A percentile compares a stretch with the other conserved stretches of the same genome.
phyloP scores from a whole-genome alignment of 2,888 invertebrate genomes.

The Mallateleia sp. region DNA sequence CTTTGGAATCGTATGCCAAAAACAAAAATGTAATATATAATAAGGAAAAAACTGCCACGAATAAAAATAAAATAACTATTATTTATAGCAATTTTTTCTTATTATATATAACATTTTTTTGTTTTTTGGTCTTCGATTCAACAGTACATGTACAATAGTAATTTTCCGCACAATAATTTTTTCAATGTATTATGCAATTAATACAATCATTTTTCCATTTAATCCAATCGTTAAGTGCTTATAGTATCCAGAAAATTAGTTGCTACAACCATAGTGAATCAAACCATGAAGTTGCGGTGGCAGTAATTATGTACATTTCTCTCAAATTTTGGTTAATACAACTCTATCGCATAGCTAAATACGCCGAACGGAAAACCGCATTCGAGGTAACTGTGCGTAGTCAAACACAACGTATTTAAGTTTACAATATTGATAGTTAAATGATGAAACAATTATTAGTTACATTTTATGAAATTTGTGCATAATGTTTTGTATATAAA shows the following conservation, averaged over 20 bases:
- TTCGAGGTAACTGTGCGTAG: slow-evolving; percentile 41
- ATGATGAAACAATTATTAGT: background rate
- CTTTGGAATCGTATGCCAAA: too few species aligned
- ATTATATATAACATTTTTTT: too few species aligned
- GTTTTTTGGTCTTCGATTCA: too few species aligned
- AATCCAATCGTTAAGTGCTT: slow-evolving; percentile 22
- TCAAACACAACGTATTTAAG: slow-evolving; percentile 34
- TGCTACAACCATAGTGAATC: slow-evolving; percentile 34
- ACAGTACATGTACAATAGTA: too few species aligned
- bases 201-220: background rate
- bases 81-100: too few species aligned
- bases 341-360: slow-evolving; percentile 38
- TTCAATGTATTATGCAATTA: too few species aligned
- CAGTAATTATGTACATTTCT: slow-evolving; percentile 53
- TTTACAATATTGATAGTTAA: slow-evolving; percentile 31
- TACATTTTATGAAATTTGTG: background rate
- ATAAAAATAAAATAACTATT: too few species aligned
- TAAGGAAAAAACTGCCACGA: too few species aligned
- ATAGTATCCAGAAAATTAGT: slow-evolving; percentile 34
- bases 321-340: slow-evolving; percentile 49
- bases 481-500: too few species aligned
- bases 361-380: slow-evolving; percentile 39
- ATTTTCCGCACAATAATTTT: too few species aligned
- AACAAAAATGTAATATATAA: too few species aligned
- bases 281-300: slow-evolving; percentile 43